Percentiles rank a stretch among this genome's conserved stretches.
Conservation (phyloP, 1,140 invertebrate species). For the Ganaspis sp. region DNA sequence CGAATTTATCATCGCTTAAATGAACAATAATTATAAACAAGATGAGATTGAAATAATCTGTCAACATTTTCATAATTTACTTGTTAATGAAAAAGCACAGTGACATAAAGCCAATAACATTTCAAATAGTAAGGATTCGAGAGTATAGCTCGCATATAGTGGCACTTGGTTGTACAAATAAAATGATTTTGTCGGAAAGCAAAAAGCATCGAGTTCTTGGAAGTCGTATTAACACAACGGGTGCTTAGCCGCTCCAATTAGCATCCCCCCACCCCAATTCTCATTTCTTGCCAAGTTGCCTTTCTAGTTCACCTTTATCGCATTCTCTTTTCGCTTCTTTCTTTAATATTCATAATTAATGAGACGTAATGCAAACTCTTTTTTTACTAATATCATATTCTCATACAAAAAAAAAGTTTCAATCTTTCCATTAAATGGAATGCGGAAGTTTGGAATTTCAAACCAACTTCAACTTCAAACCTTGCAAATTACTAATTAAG, state of each 20-base stretch:
- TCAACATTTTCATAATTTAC: no score
- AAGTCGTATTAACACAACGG: conserved; percentile 62
- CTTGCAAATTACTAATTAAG: conserved; percentile 4
- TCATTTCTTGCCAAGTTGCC: conserved; percentile 43
- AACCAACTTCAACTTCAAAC: background rate
- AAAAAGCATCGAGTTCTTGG: conserved; percentile 51
- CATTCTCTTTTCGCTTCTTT: background rate
- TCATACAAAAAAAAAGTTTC: no score
- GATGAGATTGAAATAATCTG: no score
- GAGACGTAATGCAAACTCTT: no score
- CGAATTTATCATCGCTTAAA: no score
- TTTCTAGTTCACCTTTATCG: conserved; percentile 39
- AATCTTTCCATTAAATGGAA: background rate
- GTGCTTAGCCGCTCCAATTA: conserved; percentile 66
- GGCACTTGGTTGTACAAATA: conserved; percentile 19
- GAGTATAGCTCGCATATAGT: conserved; percentile 43
- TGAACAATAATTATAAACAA: no score
- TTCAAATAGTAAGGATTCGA: background rate
- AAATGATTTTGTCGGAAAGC: background rate
- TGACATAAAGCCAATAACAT: background rate
- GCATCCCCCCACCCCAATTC: conserved; percentile 58
- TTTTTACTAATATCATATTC: no score
- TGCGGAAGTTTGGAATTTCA: background rate
- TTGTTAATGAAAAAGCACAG: background rate
- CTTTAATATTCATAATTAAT: background rate